Percentiles rank a stretch among this genome's conserved stretches.
phyloP scores from a whole-genome alignment of 2,888 invertebrate genomes.

The Mythimna loreyi region DNA sequence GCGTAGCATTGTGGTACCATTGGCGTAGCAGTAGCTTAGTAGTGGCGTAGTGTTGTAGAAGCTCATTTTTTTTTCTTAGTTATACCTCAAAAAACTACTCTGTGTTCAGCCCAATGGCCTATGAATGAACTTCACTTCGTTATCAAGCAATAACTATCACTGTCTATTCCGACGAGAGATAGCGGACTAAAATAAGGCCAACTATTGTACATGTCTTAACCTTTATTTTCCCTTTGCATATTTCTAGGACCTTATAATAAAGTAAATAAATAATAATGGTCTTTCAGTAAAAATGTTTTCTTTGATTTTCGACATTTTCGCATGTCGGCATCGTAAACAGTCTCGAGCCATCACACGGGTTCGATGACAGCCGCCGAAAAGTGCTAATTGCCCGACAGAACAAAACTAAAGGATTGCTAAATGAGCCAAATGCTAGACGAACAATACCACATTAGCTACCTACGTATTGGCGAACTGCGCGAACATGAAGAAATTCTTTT shows the following conservation, averaged over 20 bases:
- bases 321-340: constrained; percentile 53
- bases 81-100: not conserved
- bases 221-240: too few relatives aligned
- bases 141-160: too few relatives aligned
- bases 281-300: not conserved
- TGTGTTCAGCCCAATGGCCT: too few relatives aligned
- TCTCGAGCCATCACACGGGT: constrained; percentile 69
- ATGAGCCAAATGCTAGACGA: constrained; percentile 70
- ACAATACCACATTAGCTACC: constrained; percentile 37
- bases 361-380: constrained; percentile 82
- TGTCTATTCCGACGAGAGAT: too few relatives aligned
- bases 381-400: constrained; percentile 82
- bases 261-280: too few relatives aligned
- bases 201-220: too few relatives aligned
- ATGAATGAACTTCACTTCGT: too few relatives aligned
- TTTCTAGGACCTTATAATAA: too few relatives aligned
- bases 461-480: constrained; percentile 29
- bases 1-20: not conserved
- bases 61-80: too few relatives aligned
- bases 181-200: too few relatives aligned
- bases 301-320: constrained; percentile 11
- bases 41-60: not conserved
- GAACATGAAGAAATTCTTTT: constrained; percentile 1
- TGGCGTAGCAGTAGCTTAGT: not conserved
- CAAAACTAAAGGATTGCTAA: constrained; percentile 66